Percentiles rank a stretch among this genome's conserved stretches.
Conservation (phyloP, 2,113 vertebrate genomes). For the Bufo gargarizans region DNA sequence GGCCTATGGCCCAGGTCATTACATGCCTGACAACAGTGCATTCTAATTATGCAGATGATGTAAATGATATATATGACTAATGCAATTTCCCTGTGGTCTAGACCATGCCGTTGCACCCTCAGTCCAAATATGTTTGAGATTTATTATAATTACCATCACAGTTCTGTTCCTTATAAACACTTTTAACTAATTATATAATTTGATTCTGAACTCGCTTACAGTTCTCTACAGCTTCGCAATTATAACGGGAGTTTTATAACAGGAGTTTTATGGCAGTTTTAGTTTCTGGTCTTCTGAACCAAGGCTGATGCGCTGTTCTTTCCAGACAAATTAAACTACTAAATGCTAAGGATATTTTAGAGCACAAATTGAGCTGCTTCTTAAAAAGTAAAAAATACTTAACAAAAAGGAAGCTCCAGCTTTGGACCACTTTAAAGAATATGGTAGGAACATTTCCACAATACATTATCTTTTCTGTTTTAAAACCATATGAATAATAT, state of each 20-base stretch:
- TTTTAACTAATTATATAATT: conserved; percentile 34
- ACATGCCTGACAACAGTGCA: not conserved
- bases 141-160: conserved; percentile 43
- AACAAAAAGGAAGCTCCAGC: not conserved
- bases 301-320: conserved; percentile 25
- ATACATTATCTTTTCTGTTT: not conserved
- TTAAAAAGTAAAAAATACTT: not conserved
- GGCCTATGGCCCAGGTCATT: conserved; percentile 24
- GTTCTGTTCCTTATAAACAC: not conserved
- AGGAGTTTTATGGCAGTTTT: conserved; percentile 36
- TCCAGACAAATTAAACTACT: conserved; percentile 16
- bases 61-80: not conserved
- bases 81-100: not conserved
- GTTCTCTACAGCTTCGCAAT: conserved; percentile 41
- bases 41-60: conserved; percentile 25
- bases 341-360: not conserved
- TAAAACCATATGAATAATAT: not conserved
- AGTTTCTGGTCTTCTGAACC: conserved; percentile 31
- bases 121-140: not conserved
- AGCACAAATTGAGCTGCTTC: not conserved
- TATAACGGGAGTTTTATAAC: conserved; percentile 18
- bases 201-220: conserved; percentile 29
- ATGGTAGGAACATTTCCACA: not conserved
- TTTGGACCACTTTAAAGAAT: not conserved
- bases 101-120: not conserved